phyloP scores from a whole-genome alignment of 2,113 vertebrate genomes.

The Lanius ludovicianus region DNA sequence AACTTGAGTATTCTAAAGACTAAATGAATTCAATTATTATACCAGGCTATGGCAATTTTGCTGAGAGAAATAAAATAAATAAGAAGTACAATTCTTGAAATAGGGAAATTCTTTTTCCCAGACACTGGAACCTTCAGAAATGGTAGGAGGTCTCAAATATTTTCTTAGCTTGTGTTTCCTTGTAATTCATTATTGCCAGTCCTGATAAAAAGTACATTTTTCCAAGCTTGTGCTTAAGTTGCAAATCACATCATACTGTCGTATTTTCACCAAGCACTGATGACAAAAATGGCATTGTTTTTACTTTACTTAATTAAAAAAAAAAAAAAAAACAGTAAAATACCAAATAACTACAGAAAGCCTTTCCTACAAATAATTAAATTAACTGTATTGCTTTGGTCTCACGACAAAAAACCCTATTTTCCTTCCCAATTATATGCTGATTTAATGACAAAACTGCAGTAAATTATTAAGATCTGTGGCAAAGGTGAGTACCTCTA shows the following conservation, averaged over 20 bases:
- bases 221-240: conserved; percentile 35
- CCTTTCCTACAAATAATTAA: conserved; percentile 52
- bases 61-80: conserved; percentile 50
- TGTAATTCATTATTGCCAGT: conserved; percentile 49
- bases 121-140: conserved; percentile 11
- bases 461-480: conserved; percentile 78
- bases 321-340: conserved; percentile 32
- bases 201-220: conserved; percentile 13
- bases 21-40: conserved; percentile 68
- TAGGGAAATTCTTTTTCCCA: not conserved
- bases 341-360: conserved; percentile 19
- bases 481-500: conserved; percentile 73
- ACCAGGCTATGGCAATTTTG: conserved; percentile 15
- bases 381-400: conserved; percentile 39
- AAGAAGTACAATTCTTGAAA: conserved; percentile 32
- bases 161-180: conserved; percentile 45
- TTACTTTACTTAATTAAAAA: conserved; percentile 61
- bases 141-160: conserved; percentile 63
- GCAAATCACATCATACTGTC: conserved; percentile 48
- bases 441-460: conserved; percentile 77
- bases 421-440: conserved; percentile 75
- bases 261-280: conserved; percentile 52
- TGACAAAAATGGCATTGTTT: conserved; percentile 59
- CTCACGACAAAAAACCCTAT: conserved; percentile 4
- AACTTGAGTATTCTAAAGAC: conserved; percentile 57